Evolutionary conservation across 2,888 invertebrate species (phyloP).

Genomic region (Lissocephala sabroskyi): DNA sequence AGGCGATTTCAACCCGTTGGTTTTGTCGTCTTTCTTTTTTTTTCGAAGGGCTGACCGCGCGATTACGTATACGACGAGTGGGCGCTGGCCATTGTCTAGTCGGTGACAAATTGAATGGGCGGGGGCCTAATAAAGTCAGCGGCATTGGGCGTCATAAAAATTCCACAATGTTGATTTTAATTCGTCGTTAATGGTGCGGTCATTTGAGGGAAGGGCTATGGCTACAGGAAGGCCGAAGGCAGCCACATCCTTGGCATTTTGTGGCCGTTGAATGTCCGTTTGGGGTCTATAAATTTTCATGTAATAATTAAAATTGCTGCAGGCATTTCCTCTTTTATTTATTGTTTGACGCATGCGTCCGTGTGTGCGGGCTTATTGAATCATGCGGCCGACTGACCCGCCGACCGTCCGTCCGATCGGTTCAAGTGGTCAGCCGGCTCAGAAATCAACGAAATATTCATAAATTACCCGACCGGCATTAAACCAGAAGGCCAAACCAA

Average conservation of each 20-base stretch:
- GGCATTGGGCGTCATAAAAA: constrained; percentile 42
- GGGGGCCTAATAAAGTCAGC: constrained; percentile 22
- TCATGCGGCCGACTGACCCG: not conserved
- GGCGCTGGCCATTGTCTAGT: constrained; percentile 23
- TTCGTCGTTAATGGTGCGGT: constrained; percentile 42
- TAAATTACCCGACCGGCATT: not conserved
- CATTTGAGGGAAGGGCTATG: constrained; percentile 39
- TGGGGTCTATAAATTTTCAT: constrained; percentile 1
- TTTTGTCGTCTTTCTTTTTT: constrained; percentile 4
- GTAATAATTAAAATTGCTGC: constrained; percentile 1
- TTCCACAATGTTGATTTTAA: constrained; percentile 53
- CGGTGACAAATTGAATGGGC: constrained; percentile 11
- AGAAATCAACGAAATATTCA: constrained; percentile 1
- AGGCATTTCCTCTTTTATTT: constrained; percentile 12
- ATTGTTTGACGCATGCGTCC: too few relatives aligned
- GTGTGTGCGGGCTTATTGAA: constrained; percentile 21
- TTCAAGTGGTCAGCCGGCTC: not conserved
- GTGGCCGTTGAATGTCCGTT: not conserved
- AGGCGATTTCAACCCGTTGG: constrained; percentile 24
- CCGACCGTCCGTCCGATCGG: not conserved
- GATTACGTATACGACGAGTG: constrained; percentile 38
- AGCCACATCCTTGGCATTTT: not conserved
- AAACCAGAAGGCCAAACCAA: not conserved
- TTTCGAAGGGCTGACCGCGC: constrained; percentile 22
- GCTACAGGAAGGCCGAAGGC: too few relatives aligned